A percentile compares a stretch with the other conserved stretches of the same genome.
phyloP scores from a whole-genome alignment of 2,797 vertebrate genomes.

The Anguilla megastoma region DNA sequence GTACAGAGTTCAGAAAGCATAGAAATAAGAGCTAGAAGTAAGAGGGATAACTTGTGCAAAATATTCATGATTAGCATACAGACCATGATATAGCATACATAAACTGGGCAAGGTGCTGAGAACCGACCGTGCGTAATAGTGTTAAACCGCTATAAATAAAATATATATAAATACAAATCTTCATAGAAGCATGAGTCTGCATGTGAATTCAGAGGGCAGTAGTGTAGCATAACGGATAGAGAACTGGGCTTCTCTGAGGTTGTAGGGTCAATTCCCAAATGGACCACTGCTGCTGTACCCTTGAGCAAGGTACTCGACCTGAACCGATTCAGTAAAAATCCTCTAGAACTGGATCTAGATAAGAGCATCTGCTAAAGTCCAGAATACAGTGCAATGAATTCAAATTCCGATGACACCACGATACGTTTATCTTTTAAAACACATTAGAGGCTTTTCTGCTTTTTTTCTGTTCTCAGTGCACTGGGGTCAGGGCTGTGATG shows the following conservation, averaged over 20 bases:
- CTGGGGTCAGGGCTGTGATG: slow-evolving; percentile 59
- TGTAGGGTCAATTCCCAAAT: too few relatives aligned
- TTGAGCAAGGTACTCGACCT: not conserved
- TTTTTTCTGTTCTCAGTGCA: not conserved
- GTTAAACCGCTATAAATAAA: not conserved
- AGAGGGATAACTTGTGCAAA: slow-evolving; percentile 23
- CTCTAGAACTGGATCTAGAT: not conserved
- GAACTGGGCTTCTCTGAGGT: not conserved
- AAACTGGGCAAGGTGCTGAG: not conserved
- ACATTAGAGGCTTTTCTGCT: not conserved
- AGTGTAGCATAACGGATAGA: not conserved
- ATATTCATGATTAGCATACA: slow-evolving; percentile 8
- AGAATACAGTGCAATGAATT: slow-evolving; percentile 18
- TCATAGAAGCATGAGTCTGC: slow-evolving; percentile 14
- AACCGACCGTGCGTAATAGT: not conserved
- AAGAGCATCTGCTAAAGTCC: not conserved
- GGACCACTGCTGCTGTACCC: not conserved
- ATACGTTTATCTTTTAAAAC: not conserved
- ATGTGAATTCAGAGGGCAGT: not conserved
- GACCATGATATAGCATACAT: not conserved
- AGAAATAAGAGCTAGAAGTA: not conserved
- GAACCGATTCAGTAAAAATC: slow-evolving; percentile 33
- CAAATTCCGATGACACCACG: slow-evolving; percentile 7
- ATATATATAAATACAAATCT: not conserved
- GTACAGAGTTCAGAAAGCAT: slow-evolving; percentile 25